Percentiles rank a stretch among this genome's conserved stretches.
phyloP scores from a whole-genome alignment of 2,113 vertebrate genomes.

The Chinchilla lanigera region DNA sequence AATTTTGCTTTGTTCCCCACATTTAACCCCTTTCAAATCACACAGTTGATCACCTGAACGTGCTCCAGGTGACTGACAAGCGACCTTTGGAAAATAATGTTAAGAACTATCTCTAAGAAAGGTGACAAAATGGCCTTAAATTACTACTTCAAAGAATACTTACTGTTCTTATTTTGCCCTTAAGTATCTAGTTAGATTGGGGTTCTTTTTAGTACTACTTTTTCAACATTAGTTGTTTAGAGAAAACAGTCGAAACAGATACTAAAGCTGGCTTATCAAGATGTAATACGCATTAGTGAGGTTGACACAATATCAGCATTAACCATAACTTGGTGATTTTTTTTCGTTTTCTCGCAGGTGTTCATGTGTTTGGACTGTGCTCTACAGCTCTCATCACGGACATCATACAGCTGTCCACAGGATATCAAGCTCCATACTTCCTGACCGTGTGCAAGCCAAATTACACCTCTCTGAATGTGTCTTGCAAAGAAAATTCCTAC shows the following conservation, averaged over 20 bases:
- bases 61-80: neutral
- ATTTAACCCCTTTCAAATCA: neutral
- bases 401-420: conserved; percentile 97
- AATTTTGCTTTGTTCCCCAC: neutral
- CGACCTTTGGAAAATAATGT: neutral
- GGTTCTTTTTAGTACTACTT: neutral
- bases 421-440: conserved; percentile 97
- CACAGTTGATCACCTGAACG: neutral
- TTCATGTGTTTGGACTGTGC: conserved; percentile 97
- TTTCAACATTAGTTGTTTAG: neutral
- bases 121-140: neutral
- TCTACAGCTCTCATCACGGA: conserved; percentile 98
- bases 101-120: neutral
- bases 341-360: conserved; percentile 87
- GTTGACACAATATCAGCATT: neutral
- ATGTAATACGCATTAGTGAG: neutral
- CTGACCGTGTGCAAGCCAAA: conserved; percentile 99
- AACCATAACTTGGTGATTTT: conserved; percentile 32
- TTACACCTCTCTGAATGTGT: conserved; percentile 95
- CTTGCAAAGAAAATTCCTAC: conserved; percentile 96
- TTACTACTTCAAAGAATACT: neutral
- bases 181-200: neutral
- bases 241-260: neutral
- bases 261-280: neutral
- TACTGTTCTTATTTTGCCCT: neutral